These are phyloP conservation scores for Drymodes brunneopygia DNA, from an alignment of 2,113 vertebrate species.

Conservation along the genomic window DNA sequence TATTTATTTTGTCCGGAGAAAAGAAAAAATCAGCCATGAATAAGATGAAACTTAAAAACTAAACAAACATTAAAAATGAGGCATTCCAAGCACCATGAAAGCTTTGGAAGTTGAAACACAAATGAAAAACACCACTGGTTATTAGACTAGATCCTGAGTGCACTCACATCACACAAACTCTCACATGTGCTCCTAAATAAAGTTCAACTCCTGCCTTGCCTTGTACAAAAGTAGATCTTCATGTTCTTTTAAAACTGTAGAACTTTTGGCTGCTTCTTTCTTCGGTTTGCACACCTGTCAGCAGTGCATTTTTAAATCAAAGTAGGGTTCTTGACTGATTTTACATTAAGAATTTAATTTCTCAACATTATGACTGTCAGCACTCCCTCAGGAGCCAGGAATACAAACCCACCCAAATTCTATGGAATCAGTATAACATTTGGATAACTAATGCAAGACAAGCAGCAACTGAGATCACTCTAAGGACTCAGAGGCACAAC, in stretches of 20 bases:
- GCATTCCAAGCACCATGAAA: background rate
- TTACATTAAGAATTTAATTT: background rate
- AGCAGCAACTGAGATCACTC: background rate
- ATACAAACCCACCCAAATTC: background rate
- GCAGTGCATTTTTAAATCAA: background rate
- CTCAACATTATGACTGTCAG: background rate
- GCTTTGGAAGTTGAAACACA: background rate
- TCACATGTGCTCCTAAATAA: background rate
- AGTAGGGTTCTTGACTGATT: background rate
- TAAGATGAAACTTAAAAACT: background rate
- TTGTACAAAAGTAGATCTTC: background rate
- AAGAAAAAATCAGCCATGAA: background rate
- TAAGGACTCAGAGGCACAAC: background rate
- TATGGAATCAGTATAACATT: background rate
- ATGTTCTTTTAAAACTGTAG: background rate
- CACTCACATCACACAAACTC: background rate
- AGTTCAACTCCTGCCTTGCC: background rate
- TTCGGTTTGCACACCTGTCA: background rate
- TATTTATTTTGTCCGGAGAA: background rate
- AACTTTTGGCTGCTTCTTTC: background rate
- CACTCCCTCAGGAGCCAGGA: background rate
- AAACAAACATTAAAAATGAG: background rate
- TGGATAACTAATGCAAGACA: background rate
- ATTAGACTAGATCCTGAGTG: background rate
- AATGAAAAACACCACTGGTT: background rate